A percentile compares a stretch with the other conserved stretches of the same genome.
These are phyloP conservation scores for Leiothrix lutea DNA, from an alignment of 2,113 vertebrate genomes.

Conservation along the genomic window DNA sequence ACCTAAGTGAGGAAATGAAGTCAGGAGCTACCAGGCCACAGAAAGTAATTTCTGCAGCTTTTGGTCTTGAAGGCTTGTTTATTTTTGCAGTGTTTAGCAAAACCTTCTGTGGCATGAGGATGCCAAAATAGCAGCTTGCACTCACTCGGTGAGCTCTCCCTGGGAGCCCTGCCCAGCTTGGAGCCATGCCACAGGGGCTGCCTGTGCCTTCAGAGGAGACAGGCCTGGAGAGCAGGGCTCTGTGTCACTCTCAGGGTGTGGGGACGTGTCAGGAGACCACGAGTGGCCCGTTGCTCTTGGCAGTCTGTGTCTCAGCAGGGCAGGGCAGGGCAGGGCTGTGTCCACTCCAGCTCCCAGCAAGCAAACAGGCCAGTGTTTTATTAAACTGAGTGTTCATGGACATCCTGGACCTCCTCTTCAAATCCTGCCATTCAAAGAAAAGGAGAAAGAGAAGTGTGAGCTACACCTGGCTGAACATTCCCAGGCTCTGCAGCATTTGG, in stretches of 20 bases:
- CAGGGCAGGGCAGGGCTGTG: not conserved
- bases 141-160: constrained; percentile 65
- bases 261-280: not conserved
- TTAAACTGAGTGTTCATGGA: constrained; percentile 85
- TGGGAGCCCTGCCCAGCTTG: not conserved
- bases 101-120: constrained; percentile 45
- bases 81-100: constrained; percentile 43
- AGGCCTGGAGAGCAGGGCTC: not conserved
- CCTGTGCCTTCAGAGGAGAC: not conserved
- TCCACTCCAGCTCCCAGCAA: constrained; percentile 73
- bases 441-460: not conserved
- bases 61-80: constrained; percentile 50
- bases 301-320: not conserved
- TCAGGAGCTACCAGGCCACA: constrained; percentile 49
- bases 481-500: not conserved
- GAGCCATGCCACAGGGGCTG: not conserved
- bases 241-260: accelerated
- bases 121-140: constrained; percentile 66
- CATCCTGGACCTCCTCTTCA: constrained; percentile 85
- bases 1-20: constrained; percentile 61
- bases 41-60: constrained; percentile 51
- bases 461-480: not conserved
- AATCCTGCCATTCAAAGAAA: constrained; percentile 77
- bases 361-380: not conserved
- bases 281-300: not conserved